Conservation (phyloP, 1,140 invertebrate genomes). For the Aphelenchoides fujianensis region DNA sequence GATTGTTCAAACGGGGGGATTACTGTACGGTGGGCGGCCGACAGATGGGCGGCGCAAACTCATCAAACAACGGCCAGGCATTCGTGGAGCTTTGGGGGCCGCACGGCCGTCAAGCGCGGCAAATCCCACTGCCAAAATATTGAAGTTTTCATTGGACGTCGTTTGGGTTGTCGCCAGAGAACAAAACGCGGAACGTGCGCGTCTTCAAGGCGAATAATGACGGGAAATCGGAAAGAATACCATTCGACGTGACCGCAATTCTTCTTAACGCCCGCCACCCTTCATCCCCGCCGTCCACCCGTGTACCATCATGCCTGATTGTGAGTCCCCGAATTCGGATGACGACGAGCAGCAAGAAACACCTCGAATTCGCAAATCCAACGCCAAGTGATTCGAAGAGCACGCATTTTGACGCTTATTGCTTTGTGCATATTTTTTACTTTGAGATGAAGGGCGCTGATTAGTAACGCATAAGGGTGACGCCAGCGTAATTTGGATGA, state of each 20-base stretch:
- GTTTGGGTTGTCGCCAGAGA: background rate
- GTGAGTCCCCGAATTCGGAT: too few relatives aligned
- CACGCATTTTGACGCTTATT: too few relatives aligned
- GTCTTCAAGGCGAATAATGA: conserved; percentile 1
- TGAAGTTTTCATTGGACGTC: background rate
- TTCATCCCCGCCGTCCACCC: too few relatives aligned
- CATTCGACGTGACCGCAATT: too few relatives aligned
- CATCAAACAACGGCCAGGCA: background rate
- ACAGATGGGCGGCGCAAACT: background rate
- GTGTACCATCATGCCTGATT: too few relatives aligned
- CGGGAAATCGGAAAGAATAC: background rate
- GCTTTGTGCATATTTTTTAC: too few relatives aligned
- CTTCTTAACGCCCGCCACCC: background rate
- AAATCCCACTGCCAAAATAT: conserved; percentile 1
- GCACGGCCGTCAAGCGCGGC: background rate
- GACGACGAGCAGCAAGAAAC: background rate
- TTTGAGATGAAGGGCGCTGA: too few relatives aligned
- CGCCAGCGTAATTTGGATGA: too few relatives aligned
- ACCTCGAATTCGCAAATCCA: too few relatives aligned
- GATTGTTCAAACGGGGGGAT: too few relatives aligned
- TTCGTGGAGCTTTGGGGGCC: background rate
- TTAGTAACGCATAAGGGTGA: too few relatives aligned
- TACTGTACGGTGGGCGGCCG: background rate
- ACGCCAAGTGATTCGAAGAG: too few relatives aligned
- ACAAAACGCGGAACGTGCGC: conserved; percentile 1